Evolutionary conservation across 2,888 invertebrate genomes (phyloP), one percentile per base, ranked within the genome.

Genomic region (Ophion obscuratus): DNA sequence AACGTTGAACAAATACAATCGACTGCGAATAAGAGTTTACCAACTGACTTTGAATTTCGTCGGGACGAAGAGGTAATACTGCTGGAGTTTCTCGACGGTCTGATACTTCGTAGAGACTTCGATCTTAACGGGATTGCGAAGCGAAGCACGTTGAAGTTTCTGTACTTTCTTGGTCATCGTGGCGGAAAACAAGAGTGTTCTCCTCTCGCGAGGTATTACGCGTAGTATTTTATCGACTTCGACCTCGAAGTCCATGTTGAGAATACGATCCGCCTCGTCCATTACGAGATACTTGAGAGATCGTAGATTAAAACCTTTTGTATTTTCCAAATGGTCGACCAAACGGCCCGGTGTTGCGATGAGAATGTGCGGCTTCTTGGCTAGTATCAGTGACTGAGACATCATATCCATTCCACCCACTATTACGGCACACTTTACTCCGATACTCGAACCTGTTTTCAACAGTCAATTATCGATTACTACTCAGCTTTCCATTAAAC

Each of bases 341-440:
- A 99, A 95, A 87, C 99, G 95, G 9, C 99, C 99, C 0, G 99
- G 99, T 0, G 99, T 99, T 0, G 99, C 99, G 64, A 99, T 98
- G 86, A 99, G 96, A 89, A 99, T 97, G 93, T 99, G 99, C 0
- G 99, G 99, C 91, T 99, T 99, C 94, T 99, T 99, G 0, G 98
- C 98, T 73, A 99, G 94, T 90, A 97, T 96, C 84, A 99, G 94
- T 0, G 98, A 96, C 93, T 99, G 99, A 0, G 98, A 97, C 92
- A 98, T 97, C 98, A 99, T 99, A 92, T 99, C 99, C 96, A 99
- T 98, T 0, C 99, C 99, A 70, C 99, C 99, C 4, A 99, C 99
- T 91, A 99, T 97, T 0, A 99, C 99, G 78, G 97, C 98, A 94
- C 98, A 98, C 95, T 98, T 98, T 0, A 99, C 97, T 61, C 99